Percentiles rank a stretch among this genome's conserved stretches.
Evolutionary conservation across 2,113 vertebrate genomes (phyloP).

Genomic region (Ceuthmochares aereus): DNA sequence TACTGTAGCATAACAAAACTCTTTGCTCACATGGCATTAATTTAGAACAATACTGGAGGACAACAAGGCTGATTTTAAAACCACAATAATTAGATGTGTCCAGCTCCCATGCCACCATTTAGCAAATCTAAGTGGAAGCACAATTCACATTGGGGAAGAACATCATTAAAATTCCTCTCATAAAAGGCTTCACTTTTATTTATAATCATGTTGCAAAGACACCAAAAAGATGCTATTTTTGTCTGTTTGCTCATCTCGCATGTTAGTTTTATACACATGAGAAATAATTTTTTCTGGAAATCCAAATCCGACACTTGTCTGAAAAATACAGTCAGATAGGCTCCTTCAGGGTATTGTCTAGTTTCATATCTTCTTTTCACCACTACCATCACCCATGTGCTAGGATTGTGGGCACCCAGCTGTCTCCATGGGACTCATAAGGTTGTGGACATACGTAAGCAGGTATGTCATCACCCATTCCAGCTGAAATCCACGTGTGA

Average conservation of each 20-base stretch:
- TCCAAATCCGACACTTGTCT: background rate
- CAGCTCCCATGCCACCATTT: background rate
- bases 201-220: background rate
- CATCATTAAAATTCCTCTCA: conserved; percentile 19
- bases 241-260: background rate
- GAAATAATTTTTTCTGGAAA: background rate
- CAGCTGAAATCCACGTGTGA: background rate
- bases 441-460: fast-evolving
- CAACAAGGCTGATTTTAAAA: background rate
- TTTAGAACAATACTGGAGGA: conserved; percentile 1
- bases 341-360: background rate
- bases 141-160: background rate
- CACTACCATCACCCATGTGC: background rate
- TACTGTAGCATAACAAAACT: background rate
- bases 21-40: background rate
- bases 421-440: background rate
- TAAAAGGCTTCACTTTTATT: background rate
- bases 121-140: background rate
- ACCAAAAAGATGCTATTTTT: background rate
- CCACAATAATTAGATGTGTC: background rate
- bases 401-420: background rate
- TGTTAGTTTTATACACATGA: background rate
- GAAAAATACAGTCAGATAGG: background rate
- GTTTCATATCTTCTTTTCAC: background rate
- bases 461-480: background rate